These are phyloP conservation scores for Chiroxiphia lanceolata DNA, from an alignment of 2,797 vertebrate genomes.

Conservation along the genomic window DNA sequence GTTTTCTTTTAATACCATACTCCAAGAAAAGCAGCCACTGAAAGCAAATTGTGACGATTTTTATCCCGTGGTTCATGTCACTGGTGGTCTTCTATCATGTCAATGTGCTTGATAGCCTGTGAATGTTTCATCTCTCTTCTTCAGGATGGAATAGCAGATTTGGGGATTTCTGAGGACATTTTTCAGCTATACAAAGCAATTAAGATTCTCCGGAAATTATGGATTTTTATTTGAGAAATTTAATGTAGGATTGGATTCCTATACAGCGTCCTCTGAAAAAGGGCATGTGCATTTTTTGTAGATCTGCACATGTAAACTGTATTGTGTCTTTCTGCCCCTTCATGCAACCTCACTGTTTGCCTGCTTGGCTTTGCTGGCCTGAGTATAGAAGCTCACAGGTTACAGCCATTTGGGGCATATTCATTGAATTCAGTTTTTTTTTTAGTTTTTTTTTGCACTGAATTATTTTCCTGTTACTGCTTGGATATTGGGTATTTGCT, in stretches of 20 bases:
- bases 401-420: neutral
- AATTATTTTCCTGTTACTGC: neutral
- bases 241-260: neutral
- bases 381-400: neutral
- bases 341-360: neutral
- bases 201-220: neutral
- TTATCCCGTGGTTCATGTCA: neutral
- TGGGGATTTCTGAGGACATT: neutral
- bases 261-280: neutral
- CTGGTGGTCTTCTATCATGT: neutral
- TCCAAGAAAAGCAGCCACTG: slow-evolving; percentile 29
- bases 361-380: neutral
- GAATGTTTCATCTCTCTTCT: slow-evolving; percentile 9
- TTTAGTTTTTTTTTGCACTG: neutral
- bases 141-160: neutral
- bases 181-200: neutral
- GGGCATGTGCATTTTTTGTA: neutral
- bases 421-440: neutral
- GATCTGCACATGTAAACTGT: neutral
- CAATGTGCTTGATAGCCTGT: neutral
- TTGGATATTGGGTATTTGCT: neutral
- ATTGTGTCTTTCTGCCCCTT: neutral
- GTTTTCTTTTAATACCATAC: slow-evolving; percentile 37
- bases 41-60: slow-evolving; percentile 30
- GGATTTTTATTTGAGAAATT: neutral